These are phyloP conservation scores for Rhyzopertha dominica DNA, from an alignment of 1,140 invertebrate genomes.

Conservation along the genomic window DNA sequence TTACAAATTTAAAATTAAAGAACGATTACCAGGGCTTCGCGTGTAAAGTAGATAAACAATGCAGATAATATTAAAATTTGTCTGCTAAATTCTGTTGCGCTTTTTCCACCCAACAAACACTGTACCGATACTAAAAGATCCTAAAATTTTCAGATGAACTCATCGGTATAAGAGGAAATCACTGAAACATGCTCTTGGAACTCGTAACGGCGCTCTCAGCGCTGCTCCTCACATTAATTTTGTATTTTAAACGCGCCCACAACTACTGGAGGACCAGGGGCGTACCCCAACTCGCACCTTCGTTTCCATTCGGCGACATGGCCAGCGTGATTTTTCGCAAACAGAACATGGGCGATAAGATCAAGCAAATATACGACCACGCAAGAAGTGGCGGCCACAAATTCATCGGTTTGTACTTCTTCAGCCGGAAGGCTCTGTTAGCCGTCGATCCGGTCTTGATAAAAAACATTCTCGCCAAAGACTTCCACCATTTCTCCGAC, in stretches of 20 bases:
- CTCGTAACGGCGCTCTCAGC: background rate
- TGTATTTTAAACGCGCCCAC: conserved; percentile 34
- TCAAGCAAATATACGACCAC: conserved; percentile 33
- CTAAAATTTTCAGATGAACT: too few relatives aligned
- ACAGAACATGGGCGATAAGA: conserved; percentile 38
- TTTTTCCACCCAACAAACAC: too few relatives aligned
- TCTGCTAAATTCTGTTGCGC: too few relatives aligned
- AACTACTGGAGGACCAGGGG: conserved; percentile 45
- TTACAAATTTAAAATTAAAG: too few relatives aligned
- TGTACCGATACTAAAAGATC: too few relatives aligned
- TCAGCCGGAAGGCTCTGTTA: conserved; percentile 48
- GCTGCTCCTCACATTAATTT: conserved; percentile 13
- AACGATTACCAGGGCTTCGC: too few relatives aligned
- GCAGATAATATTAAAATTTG: too few relatives aligned
- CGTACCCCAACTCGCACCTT: conserved; percentile 40
- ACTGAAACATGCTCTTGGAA: too few relatives aligned
- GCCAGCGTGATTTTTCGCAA: conserved; percentile 32
- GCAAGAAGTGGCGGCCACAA: conserved; percentile 25
- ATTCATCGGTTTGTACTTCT: conserved; percentile 47
- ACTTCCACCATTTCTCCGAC: conserved; percentile 52
- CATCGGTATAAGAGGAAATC: too few relatives aligned
- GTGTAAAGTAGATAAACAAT: too few relatives aligned
- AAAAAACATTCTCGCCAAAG: conserved; percentile 51
- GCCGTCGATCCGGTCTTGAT: conserved; percentile 55
- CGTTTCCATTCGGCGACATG: conserved; percentile 42